Evolutionary conservation across 1,140 invertebrate species (phyloP), one percentile per base, ranked within the genome.

Genomic region (Saccostrea echinata): DNA sequence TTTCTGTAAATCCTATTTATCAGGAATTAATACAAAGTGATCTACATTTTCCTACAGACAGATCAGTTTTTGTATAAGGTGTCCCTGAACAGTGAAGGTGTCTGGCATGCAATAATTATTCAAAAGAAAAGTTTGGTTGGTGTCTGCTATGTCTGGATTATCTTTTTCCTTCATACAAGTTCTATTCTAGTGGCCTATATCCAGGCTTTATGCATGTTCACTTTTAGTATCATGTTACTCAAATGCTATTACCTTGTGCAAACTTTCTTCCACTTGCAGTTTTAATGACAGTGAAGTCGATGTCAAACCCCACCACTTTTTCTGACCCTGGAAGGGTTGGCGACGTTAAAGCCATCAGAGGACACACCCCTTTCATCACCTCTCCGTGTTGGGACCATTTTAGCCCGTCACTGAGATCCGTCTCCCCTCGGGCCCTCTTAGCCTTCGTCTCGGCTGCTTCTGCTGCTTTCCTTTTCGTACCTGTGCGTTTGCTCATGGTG

Each of bases 231-330:
- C n/a, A n/a, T n/a, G n/a, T n/a, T 43, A 6, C 35, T 6, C 6
- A 43, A 6, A 43, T 43, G 35, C 35, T 43, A 43, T n/a, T n/a
- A 93, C 93, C 92, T 86, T 90, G 90, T 24, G 94, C 92, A 91
- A 94, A 94, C 90, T 90, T 94, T 80, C 91, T 89, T 35, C 93
- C 93, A 89, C 92, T 93, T 61, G 92, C 91, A 30, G 93, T 94
- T 84, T 91, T 92, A 33, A 94, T 94, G 24, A 94, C 91, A 2
- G 94, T 94, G 51, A 93, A 94, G 88, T 94, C 94, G 8, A 94
- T 93, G 84, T 93, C 93, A 87, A 94, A 94, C 8, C 91, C 91
- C 16, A 91, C 92, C 16, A 94, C 86, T 90, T 93, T 94, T 21
- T 68, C 55, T 35, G 82, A 82, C 2, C 92, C 92, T 24, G 90